Conservation (phyloP, 1,140 invertebrate genomes). For the Macrocentrus cingulum region DNA sequence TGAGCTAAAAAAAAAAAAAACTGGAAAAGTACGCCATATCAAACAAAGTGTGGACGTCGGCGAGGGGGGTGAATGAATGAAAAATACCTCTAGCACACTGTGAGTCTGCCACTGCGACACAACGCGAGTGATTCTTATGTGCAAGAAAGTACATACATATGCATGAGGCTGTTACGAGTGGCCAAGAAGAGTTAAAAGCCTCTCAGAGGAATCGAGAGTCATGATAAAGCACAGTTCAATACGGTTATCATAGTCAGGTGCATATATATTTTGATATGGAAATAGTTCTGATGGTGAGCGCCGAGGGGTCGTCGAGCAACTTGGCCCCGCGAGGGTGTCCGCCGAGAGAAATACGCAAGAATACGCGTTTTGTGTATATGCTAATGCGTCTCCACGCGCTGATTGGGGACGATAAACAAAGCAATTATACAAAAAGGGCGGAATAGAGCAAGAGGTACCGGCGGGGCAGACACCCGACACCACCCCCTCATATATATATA, state of each 20-base stretch:
- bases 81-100: conserved; percentile 2
- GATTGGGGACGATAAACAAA: conserved; percentile 54
- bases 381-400: conserved; percentile 40
- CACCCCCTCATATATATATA: not conserved
- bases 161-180: conserved; percentile 5
- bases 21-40: not conserved
- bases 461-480: not conserved
- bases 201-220: not conserved
- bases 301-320: too few relatives aligned
- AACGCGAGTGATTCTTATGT: not conserved
- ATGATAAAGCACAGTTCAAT: not conserved
- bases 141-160: too few relatives aligned
- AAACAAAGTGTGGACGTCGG: not conserved
- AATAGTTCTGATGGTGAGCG: too few relatives aligned
- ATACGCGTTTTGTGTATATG: conserved; percentile 40
- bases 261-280: too few relatives aligned
- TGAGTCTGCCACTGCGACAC: conserved; percentile 5
- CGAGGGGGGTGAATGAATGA: conserved; percentile 7
- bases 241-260: too few relatives aligned
- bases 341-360: not conserved
- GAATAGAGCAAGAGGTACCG: conserved; percentile 19
- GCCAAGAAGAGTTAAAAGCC: not conserved
- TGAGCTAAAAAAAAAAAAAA: not conserved
- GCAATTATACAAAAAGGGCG: conserved; percentile 51
- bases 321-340: too few relatives aligned